Base-by-base conservation (phyloP, 2,113 vertebrate genomes). In the Nothobranchius kuhntae region DNA sequence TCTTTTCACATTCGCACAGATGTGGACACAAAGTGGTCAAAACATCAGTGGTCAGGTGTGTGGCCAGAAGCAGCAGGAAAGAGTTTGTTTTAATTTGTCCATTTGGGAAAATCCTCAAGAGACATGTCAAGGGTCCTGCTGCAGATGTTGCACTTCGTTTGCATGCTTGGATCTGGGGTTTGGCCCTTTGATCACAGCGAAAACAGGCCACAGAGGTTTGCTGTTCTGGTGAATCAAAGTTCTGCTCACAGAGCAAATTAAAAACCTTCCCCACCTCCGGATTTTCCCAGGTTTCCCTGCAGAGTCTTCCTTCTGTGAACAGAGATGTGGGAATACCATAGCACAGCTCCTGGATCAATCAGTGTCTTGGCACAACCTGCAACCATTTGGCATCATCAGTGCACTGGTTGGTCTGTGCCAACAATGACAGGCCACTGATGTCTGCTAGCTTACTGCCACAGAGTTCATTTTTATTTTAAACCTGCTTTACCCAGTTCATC, bases 181-280 rank as follows among this genome's bases (percentile, higher is more conserved):
- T 75, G 86, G 80, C 68, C 63, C 82, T 89, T 87, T 90, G 89
- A 90, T 90, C 77, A 81, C 65, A 90, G 85, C 78, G 67, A 82
- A 82, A 89, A 80, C 0, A 54, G 68, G 81, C 87, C 80, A 14
- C 83, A 82, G 84, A 85, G 65, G 80, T 77, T 86, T 83, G 75
- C 73, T 70, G 81, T 26, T 4, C 35, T 13, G 71, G 21, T 40
- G 50, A 83, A 70, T 71, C 38, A 9, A n/a, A 71, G 64, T 55
- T 70, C 73, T 57, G 61, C 64, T 54, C 59, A 13, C 40, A 38
- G 56, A 84, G 40, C 51, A 63, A 76, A 76, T 78, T 68, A 76
- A 65, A 65, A 73, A 59, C 11, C 24, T 9, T 75, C 78, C 65
- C 80, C 75, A 83, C 15, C 77, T 75, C 62, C 17, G 66, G 75